Base-by-base conservation (phyloP, 2,797 vertebrate genomes). In the Lateolabrax maculatus region DNA sequence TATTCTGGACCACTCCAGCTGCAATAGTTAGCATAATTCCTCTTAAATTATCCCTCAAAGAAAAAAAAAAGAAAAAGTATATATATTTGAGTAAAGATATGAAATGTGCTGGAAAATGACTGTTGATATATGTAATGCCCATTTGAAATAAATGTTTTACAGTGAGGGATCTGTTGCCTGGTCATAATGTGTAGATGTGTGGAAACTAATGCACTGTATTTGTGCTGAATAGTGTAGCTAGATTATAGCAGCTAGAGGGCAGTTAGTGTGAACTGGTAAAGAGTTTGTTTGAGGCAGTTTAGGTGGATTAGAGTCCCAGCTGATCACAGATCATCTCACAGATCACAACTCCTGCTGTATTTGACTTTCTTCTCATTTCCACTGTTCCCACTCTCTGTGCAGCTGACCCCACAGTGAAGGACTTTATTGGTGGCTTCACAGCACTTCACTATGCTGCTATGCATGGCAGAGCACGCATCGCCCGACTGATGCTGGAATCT, bases 401-500 rank as follows among this genome's bases (percentile, higher is more conserved):
- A 99, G 98, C 98, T 21, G 98, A 99, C 87, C 98, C 98, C 70
- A 99, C 98, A 3, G 98, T 99, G 48, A 99, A 99, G 94, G 98
- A 99, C 91, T 96, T 99, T 77, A 99, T 99, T 3, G 98, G 98
- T 6, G 98, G 98, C 88, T 99, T 99, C 94, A 99, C 98, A 0
- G 98, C 98, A 0, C 97, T 99, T 65, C 98, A 99, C 80, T 99
- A 99, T 1, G 98, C 98, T 4, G 98, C 98, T 84, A 99, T 99
- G 98, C 98, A 99, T 0, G 98, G 98, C 89, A 95, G 98, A 69
- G 98, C 98, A 0, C 96, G 98, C 90, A 99, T 99, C 0, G 98
- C 98, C 5, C 96, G 98, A 57, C 92, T 99, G 36, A 99, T 99
- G 98, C 83, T 99, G 84, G 98, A 99, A 29, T 99, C 98, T 0